Percentiles rank a stretch among this genome's conserved stretches.
These are phyloP conservation scores for Nemurella pictetii DNA, from an alignment of 2,888 invertebrate species.

Conservation along the genomic window DNA sequence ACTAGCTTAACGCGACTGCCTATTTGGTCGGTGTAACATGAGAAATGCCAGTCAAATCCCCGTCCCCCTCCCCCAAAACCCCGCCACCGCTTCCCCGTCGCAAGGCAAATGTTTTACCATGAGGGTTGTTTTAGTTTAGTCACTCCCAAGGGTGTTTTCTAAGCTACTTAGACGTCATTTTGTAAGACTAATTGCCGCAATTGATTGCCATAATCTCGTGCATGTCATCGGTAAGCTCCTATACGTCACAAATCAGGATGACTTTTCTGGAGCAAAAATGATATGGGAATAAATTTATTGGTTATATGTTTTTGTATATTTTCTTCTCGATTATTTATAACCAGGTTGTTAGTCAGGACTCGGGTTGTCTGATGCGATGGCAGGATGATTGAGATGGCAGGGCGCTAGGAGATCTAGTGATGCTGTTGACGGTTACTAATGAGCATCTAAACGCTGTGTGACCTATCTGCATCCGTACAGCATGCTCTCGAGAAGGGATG, in stretches of 20 bases:
- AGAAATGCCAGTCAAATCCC: not conserved
- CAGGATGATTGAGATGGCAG: not conserved
- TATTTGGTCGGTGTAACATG: not conserved
- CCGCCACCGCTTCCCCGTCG: not conserved
- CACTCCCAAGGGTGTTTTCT: slow-evolving; percentile 17
- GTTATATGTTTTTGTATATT: not conserved
- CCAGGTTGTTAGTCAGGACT: no score
- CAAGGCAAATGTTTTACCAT: not conserved
- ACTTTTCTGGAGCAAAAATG: not conserved
- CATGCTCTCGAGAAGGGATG: not conserved
- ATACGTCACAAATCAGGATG: not conserved
- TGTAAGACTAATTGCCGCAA: not conserved
- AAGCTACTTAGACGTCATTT: slow-evolving; percentile 1
- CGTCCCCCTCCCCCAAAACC: not conserved
- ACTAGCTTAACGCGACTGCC: not conserved
- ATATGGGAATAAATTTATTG: not conserved
- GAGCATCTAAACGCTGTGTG: not conserved
- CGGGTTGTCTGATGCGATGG: not conserved
- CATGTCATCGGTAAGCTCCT: not conserved
- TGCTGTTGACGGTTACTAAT: not conserved
- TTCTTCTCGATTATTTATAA: no score
- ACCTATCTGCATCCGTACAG: not conserved
- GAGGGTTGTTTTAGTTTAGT: not conserved
- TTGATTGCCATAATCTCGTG: not conserved
- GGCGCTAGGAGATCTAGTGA: not conserved